Base-by-base conservation (phyloP, 2,113 vertebrate species). In the Trematocara variabile region DNA sequence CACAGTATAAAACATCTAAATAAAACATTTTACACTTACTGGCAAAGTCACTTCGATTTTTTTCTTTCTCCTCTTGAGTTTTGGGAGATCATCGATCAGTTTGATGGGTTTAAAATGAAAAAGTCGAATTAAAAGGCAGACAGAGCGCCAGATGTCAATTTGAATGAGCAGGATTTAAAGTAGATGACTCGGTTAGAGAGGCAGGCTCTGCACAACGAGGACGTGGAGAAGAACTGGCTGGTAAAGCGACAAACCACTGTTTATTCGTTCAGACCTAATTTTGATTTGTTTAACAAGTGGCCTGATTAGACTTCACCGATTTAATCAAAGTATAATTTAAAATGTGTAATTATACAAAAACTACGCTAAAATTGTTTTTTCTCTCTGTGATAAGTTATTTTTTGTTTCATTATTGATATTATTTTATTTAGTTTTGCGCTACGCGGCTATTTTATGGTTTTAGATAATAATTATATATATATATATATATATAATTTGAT, bases 1-100 rank as follows among this genome's bases (percentile, higher is more conserved):
- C 96, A 96, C 96, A 96, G 95, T 96, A 96, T 97, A 96, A 96
- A 96, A 95, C 95, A 94, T 95, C 95, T 95, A 96, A 97, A 97
- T 97, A 96, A 96, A 96, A 95, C 95, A 96, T 96, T 96, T 97
- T 96, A 97, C 96, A 96, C 95, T 95, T 96, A 95, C 3, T 14
- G 8, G 84, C 41, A 28, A 30, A 6, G 5, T 30, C 7, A 1
- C 33, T 11, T 20, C 1, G 2, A 6, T 39, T 58, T 54, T 2
- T 2, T 34, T 60, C 8, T 34, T 60, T 60, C 30, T 60, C 30
- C 12, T 56, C 6, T 9, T 44, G 22, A 3, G 37, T 33, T 53
- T 60, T 10, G 41, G 10, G 5, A 22, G 39, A 2, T 44, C 13
- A 8, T 48, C 22, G 52, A 46, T 2, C 37, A 30, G 7, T 28